These are phyloP conservation scores for Druon quercuslanigerum DNA, from an alignment of 1,140 invertebrate species.

Conservation along the genomic window DNA sequence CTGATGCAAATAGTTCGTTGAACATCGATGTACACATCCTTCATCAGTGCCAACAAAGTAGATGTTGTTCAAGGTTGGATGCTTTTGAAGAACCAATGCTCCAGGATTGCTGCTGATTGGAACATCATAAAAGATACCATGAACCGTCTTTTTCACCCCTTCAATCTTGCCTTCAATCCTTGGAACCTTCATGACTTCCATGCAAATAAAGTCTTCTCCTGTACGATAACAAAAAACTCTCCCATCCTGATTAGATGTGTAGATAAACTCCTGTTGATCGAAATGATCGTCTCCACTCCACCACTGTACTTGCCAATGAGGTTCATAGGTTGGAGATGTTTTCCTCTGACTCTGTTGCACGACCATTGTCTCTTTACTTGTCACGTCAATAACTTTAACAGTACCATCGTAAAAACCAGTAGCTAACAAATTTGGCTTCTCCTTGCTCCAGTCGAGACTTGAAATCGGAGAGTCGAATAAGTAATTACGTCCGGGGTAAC, in stretches of 20 bases:
- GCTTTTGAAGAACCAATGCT: conserved; percentile 79
- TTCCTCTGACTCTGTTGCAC: conserved; percentile 76
- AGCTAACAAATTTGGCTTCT: conserved; percentile 83
- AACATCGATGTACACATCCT: conserved; percentile 87
- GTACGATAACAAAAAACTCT: conserved; percentile 58
- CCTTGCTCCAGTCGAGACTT: conserved; percentile 83
- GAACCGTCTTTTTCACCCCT: conserved; percentile 61
- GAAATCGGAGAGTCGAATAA: conserved; percentile 83
- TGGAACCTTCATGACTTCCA: conserved; percentile 79
- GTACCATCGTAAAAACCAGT: conserved; percentile 87
- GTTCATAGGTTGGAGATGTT: conserved; percentile 79
- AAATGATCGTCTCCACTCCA: conserved; percentile 57
- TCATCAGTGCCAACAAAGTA: conserved; percentile 90
- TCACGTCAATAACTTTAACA: conserved; percentile 84
- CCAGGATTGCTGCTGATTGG: conserved; percentile 78
- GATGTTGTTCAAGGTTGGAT: conserved; percentile 80
- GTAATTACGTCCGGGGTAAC: conserved; percentile 85
- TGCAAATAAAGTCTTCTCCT: conserved; percentile 75
- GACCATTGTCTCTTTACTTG: conserved; percentile 72
- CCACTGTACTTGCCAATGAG: conserved; percentile 80
- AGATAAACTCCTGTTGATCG: conserved; percentile 47
- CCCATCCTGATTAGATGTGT: conserved; percentile 65
- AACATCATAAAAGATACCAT: conserved; percentile 73
- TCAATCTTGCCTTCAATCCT: conserved; percentile 77
- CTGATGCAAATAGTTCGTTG: conserved; percentile 79